These are phyloP conservation scores for Cacoxenus indagator DNA, from an alignment of 2,888 invertebrate genomes.

Conservation along the genomic window DNA sequence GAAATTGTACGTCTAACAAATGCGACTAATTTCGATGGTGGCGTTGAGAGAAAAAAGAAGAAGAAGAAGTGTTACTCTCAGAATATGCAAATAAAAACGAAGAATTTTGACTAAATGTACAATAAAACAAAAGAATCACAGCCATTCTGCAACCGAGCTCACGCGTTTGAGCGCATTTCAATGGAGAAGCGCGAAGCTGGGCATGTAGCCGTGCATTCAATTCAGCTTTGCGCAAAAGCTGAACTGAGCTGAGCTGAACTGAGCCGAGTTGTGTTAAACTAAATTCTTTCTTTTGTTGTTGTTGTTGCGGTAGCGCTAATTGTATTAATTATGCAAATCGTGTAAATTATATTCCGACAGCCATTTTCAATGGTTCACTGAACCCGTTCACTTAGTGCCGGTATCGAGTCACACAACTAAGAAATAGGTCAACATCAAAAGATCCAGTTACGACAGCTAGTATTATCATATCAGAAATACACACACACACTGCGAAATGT, in stretches of 20 bases:
- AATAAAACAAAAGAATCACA: not conserved
- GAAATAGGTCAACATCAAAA: slow-evolving; percentile 50
- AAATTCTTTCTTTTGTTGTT: slow-evolving; percentile 1
- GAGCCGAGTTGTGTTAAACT: not conserved
- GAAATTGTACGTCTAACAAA: not conserved
- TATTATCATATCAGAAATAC: not conserved
- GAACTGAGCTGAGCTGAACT: not conserved
- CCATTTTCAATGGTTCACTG: slow-evolving; percentile 51
- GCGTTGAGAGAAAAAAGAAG: not conserved
- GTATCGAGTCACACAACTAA: not conserved
- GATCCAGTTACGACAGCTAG: slow-evolving; percentile 48
- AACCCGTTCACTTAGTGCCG: slow-evolving; percentile 31
- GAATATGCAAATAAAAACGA: slow-evolving; percentile 1
- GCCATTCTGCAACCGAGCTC: not conserved
- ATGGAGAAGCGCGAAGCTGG: not conserved
- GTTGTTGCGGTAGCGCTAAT: slow-evolving; percentile 15
- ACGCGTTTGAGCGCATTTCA: no score
- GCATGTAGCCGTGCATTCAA: not conserved
- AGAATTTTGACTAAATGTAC: not conserved
- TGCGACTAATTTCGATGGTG: not conserved
- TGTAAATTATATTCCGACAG: slow-evolving; percentile 36
- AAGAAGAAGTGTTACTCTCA: not conserved
- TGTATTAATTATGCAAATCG: slow-evolving; percentile 52
- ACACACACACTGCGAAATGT: not conserved
- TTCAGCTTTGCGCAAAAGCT: not conserved